Base-by-base conservation (phyloP, 2,888 invertebrate species). In the Drosophila macrospina region DNA sequence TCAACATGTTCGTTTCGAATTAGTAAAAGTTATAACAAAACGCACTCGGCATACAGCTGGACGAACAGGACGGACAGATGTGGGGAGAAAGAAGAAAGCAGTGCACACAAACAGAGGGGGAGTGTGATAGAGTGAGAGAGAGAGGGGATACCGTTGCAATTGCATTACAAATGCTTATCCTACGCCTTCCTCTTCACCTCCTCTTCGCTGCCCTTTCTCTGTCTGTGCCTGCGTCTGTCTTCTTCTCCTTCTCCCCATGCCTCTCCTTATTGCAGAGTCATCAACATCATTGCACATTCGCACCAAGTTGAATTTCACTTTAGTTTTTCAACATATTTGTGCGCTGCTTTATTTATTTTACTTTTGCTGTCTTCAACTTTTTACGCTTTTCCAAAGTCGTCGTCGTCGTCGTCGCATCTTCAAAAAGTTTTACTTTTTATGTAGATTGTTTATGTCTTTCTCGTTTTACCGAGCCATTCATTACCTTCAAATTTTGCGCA, bases 351-450 rank as follows among this genome's bases (percentile, higher is more conserved):
- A 63, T 87, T 78, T 88, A 69, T 59, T 86, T 86, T 66, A 62
- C 81, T 77, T 86, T 77, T 72, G 80, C 86, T 59, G 80, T 73
- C 59, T 76, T 63, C 61, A 54, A 72, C 52, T 72, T 81, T 84
- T 75, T 80, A 81, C 85, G 85, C 87, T 84, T 88, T 84, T 88
- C 82, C 88, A 87, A 88, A 88, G 87, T 77, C 83, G 63, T 61
- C 48, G 28, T 28, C 52, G 71, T 42, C 59, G 64, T 34, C 56
- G 55, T 32, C 36, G 69, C 69, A 86, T 77, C 80, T 78, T 68
- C 59, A 41, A 69, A 78, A 74, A 72, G 65, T 85, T 89, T 88
- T 83, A 86, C 87, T 88, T 88, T 83, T 86, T 70, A 81, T 74
- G 67, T 62, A 69, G 60, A 63, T 78, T 69, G 65, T 60, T 68